Conservation (phyloP, 30 jellyfish, hydroid and myxozoan species). For the Catostylus mosaicus region DNA sequence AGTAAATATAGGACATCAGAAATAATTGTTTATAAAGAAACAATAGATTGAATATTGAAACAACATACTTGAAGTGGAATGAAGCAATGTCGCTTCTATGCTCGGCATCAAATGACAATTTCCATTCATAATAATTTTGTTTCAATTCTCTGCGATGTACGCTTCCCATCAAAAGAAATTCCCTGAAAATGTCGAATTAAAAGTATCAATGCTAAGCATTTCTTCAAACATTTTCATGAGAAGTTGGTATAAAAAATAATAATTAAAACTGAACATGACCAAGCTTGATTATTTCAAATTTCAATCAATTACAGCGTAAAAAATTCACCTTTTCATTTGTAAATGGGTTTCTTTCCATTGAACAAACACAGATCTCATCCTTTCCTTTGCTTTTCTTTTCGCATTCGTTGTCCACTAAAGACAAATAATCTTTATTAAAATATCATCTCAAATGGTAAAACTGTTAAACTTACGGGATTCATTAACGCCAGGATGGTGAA, state of each 20-base stretch:
- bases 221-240: no score
- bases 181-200: constrained; percentile 25
- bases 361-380: constrained; percentile 22
- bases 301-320: background rate
- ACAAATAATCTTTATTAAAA: no score
- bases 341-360: constrained; percentile 38
- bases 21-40: no score
- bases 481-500: no score
- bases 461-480: no score
- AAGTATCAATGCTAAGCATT: no score
- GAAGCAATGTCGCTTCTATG: constrained; percentile 18
- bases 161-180: constrained; percentile 4
- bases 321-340: constrained; percentile 26
- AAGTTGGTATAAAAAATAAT: no score
- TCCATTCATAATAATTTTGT: constrained; percentile 40
- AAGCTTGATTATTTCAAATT: no score
- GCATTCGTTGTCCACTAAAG: constrained; percentile 29
- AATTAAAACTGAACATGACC: no score
- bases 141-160: constrained; percentile 7
- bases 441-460: no score
- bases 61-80: constrained; percentile 54
- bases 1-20: background rate
- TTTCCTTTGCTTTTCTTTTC: constrained; percentile 16
- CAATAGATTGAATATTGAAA: background rate
- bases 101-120: constrained; percentile 28